Evolutionary conservation across 2,797 vertebrate species (phyloP), one percentile per base, ranked within the genome.

Genomic region (Peromyscus aztecus): DNA sequence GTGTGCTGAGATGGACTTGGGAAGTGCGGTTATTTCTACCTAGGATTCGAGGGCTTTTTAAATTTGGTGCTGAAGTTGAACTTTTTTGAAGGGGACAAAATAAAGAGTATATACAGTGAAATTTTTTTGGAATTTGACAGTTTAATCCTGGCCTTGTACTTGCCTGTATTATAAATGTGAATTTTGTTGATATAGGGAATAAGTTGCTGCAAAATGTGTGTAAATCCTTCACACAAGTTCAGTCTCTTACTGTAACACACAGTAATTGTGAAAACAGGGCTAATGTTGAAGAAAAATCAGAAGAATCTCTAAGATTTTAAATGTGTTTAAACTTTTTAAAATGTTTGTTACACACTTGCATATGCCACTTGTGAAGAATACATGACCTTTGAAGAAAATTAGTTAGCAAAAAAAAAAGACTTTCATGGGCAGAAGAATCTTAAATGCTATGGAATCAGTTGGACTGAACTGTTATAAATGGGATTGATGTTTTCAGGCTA

Each of bases 1-100:
- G 99, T 99, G 2, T 99, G 99, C 98, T 99, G 98, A 99, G 96
- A 75, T 67, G n/a, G 69, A 0, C 77, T 21, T 88, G 61, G 34
- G 86, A 61, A 69, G 84, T 57, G 37, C 9, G 34, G 29, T 46
- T 82, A 88, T 63, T 52, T 90, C 73, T 85, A 73, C 40, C 86
- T 97, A 52, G 63, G 71, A 61, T 87, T 86, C 3, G 96, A 96
- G 91, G 91, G 96, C 92, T 93, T 94, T 97, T 95, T 77, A 21
- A 97, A 96, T 92, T 98, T 91, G 96, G 91, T 94, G 97, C 97
- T 31, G 94, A 81, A 89, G 59, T 84, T 94, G 59, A 96, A 97
- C 96, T 93, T 97, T 98, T 96, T 97, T 93, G 93, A 97, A 97
- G 67, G 82, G 69, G 89, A 95, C 57, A 96, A 96, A 97, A 96